Percentiles rank a stretch among this genome's conserved stretches.
phyloP scores from a whole-genome alignment of 1,140 invertebrate genomes.

The Nephila pilipes region DNA sequence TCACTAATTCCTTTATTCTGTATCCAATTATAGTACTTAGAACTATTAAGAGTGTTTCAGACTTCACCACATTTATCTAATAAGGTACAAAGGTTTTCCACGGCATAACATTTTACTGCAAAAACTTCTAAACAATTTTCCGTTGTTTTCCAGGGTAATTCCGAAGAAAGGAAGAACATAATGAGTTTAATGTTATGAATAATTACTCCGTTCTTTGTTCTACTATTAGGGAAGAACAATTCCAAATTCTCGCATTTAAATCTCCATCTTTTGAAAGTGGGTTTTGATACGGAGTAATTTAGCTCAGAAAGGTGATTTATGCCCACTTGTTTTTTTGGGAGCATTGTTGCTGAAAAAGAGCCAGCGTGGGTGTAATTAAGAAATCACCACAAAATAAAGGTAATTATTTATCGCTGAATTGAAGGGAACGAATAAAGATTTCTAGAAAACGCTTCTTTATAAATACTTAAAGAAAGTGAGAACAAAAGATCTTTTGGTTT shows the following conservation, averaged over 20 bases:
- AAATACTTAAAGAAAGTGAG: neutral
- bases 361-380: constrained; percentile 63
- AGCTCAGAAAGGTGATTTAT: constrained; percentile 66
- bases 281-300: constrained; percentile 43
- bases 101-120: constrained; percentile 2
- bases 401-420: constrained; percentile 67
- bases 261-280: constrained; percentile 52
- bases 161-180: constrained; percentile 19
- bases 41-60: constrained; percentile 36
- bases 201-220: constrained; percentile 64
- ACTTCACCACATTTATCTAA: constrained; percentile 47
- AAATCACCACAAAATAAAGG: constrained; percentile 70
- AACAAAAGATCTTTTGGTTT: constrained; percentile 45
- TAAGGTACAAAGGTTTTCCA: neutral
- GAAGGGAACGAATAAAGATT: constrained; percentile 25
- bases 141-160: constrained; percentile 35
- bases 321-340: constrained; percentile 31
- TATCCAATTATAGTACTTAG: constrained; percentile 43
- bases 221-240: constrained; percentile 51
- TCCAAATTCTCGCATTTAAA: constrained; percentile 60
- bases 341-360: constrained; percentile 29
- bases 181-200: constrained; percentile 76
- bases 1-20: constrained; percentile 14
- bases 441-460: neutral
- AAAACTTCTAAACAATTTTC: constrained; percentile 40